Conservation (phyloP, 2,797 vertebrate genomes). For the Anniella stebbinsi region DNA sequence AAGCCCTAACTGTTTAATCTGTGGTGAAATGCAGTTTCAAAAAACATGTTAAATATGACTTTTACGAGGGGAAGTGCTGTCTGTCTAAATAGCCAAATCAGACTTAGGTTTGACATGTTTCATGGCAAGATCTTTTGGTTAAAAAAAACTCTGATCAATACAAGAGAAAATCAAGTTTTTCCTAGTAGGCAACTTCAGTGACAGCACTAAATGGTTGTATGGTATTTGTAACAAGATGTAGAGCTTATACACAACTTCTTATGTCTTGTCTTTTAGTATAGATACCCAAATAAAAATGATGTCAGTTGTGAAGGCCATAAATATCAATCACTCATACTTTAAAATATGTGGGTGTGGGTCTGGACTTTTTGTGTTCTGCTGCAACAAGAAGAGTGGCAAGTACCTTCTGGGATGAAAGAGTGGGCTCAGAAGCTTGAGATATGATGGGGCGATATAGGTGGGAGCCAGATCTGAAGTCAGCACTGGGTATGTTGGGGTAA, state of each 20-base stretch:
- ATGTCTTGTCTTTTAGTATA: neutral
- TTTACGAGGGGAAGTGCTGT: conserved; percentile 45
- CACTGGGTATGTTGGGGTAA: too few relatives aligned
- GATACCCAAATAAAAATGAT: neutral
- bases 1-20: neutral
- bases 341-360: neutral
- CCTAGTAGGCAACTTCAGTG: neutral
- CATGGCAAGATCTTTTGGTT: conserved; percentile 24
- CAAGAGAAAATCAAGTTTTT: neutral
- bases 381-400: neutral
- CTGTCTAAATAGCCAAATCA: neutral
- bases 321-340: neutral
- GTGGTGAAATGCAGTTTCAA: accelerated
- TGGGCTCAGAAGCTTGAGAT: neutral
- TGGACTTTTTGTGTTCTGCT: neutral
- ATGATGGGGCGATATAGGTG: neutral
- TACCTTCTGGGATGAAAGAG: neutral
- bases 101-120: neutral
- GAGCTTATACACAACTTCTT: neutral
- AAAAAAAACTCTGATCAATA: neutral
- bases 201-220: neutral
- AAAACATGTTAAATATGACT: conserved; percentile 7
- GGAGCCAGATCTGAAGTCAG: neutral
- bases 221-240: neutral
- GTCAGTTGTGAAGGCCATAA: neutral